Evolutionary conservation across 2,797 vertebrate genomes (phyloP).

Genomic region (Acanthiza pusilla): DNA sequence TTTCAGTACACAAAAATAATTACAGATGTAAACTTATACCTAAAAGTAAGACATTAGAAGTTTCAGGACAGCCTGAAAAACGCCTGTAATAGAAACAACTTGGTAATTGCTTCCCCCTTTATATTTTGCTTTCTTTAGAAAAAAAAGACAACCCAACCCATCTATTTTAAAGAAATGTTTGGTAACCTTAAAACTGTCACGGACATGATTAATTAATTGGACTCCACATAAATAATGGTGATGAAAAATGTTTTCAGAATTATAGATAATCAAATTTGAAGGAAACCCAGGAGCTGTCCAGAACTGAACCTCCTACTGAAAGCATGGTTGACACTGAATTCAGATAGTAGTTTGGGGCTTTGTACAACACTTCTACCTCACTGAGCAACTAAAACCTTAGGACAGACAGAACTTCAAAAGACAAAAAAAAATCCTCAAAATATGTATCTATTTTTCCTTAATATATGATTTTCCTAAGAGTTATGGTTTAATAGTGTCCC

Average conservation of each 20-base stretch:
- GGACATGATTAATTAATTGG: background rate
- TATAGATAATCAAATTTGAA: background rate
- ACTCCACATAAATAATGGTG: background rate
- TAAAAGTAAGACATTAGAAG: background rate
- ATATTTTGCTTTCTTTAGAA: background rate
- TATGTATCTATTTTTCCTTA: background rate
- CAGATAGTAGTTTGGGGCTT: background rate
- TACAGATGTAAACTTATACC: background rate
- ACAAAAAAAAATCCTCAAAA: background rate
- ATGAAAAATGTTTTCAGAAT: background rate
- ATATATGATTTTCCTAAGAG: background rate
- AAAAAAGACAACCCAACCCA: fast-evolving
- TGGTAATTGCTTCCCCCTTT: background rate
- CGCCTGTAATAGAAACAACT: background rate
- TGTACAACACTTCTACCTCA: background rate
- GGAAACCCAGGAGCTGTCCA: background rate
- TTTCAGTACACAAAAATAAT: background rate
- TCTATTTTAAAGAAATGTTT: background rate
- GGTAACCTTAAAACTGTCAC: background rate
- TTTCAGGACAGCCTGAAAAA: background rate
- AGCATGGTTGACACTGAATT: background rate
- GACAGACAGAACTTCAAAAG: background rate
- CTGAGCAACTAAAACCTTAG: background rate
- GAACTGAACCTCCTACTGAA: background rate
- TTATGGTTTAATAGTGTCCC: background rate